Evolutionary conservation across 1,140 invertebrate genomes (phyloP).

Genomic region (Aricia agestis): DNA sequence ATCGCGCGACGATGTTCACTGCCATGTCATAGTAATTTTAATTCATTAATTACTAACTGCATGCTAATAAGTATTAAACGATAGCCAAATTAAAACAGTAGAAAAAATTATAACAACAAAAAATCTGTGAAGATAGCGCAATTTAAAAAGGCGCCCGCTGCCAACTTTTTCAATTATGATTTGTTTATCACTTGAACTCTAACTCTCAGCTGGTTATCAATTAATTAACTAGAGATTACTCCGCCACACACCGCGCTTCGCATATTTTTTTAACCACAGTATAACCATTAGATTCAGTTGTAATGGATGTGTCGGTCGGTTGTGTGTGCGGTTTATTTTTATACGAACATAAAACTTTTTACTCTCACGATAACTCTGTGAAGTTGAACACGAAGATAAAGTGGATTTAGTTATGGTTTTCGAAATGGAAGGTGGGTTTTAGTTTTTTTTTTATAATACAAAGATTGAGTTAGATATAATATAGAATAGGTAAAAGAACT

Average conservation of each 20-base stretch:
- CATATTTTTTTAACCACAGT: not conserved
- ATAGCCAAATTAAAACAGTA: no score
- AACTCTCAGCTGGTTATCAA: not conserved
- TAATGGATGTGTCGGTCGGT: not conserved
- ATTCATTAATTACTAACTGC: no score
- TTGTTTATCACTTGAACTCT: constrained; percentile 8
- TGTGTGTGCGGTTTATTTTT: not conserved
- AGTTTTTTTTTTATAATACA: no score
- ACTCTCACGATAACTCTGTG: not conserved
- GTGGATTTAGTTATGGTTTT: not conserved
- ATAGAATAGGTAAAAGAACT: no score
- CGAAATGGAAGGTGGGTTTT: not conserved
- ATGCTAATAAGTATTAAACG: no score
- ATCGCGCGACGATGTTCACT: no score
- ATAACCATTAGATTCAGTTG: not conserved
- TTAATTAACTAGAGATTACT: constrained; percentile 5
- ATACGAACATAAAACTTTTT: not conserved
- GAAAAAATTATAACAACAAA: no score
- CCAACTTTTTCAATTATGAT: constrained; percentile 1
- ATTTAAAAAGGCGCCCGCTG: not conserved
- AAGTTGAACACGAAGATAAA: not conserved
- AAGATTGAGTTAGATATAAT: no score
- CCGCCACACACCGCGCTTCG: not conserved
- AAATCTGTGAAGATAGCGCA: not conserved
- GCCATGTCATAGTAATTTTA: no score